A percentile compares a stretch with the other conserved stretches of the same genome.
Conservation (phyloP, 2,888 invertebrate species). For the Metacarcinus magister region DNA sequence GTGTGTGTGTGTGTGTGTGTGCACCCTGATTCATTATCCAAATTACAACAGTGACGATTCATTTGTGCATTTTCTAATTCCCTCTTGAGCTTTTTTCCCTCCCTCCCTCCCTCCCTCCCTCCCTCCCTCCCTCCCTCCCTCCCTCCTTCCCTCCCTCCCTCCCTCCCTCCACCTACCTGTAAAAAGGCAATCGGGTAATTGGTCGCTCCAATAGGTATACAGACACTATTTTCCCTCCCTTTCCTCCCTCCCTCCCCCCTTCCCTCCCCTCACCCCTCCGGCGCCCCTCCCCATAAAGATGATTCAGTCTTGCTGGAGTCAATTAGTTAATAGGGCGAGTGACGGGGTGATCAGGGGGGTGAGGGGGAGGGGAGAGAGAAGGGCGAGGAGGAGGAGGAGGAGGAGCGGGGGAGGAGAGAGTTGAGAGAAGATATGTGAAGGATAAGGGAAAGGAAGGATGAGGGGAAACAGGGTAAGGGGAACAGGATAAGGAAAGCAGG, state of each 20-base stretch:
- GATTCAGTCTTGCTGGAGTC: constrained; percentile 70
- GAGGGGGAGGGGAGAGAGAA: not conserved
- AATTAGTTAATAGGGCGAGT: constrained; percentile 74
- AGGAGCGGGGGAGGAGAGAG: not conserved
- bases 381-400: not conserved
- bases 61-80: constrained; percentile 38
- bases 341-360: not conserved
- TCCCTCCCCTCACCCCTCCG: not conserved
- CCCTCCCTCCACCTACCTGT: not conserved
- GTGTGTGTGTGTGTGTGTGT: constrained; percentile 31
- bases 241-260: constrained; percentile 3
- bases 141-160: not conserved
- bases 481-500: not conserved
- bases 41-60: constrained; percentile 42
- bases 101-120: not conserved
- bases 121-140: not conserved
- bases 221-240: not conserved
- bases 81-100: not conserved
- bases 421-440: not conserved
- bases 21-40: constrained; percentile 58
- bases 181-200: constrained; percentile 7
- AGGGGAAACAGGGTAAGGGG: not conserved
- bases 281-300: constrained; percentile 56
- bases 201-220: constrained; percentile 33
- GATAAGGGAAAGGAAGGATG: not conserved